Base-by-base conservation (phyloP, 2,113 vertebrate species). In the Crotalus helleri region DNA sequence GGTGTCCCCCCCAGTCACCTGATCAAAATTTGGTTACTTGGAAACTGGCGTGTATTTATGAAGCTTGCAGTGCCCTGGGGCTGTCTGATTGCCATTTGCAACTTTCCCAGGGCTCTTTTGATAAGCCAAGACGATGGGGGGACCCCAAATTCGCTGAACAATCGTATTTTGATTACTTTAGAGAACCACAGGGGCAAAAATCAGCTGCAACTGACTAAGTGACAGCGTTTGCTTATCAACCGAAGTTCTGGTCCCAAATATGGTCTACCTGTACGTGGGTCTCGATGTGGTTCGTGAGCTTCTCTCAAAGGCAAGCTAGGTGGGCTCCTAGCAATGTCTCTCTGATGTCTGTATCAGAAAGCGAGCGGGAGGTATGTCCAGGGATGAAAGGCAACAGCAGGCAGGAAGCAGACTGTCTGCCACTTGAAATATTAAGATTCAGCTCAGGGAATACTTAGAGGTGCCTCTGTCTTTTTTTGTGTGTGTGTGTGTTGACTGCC, bases 331-430 rank as follows among this genome's bases (percentile, higher is more conserved):
- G 85, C 97, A 97, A 98, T 97, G 97, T 96, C 96, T 96, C 97
- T 94, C 96, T 97, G 97, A 98, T 97, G 97, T 98, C 97, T 98
- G 96, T 97, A 97, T 98, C 96, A 97, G 97, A 97, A 96, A 96
- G 96, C 51, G 94, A 95, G 96, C 95, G 91, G 95, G 96, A 96
- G 95, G 97, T 86, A 92, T 51, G 92, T 58, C 90, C 94, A 95
- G 93, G 95, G 95, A 96, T 95, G 94, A 95, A 95, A 46, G 94
- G 95, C 96, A 96, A 96, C 95, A 95, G 86, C 92, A 94, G 93
- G 64, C 86, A 95, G 95, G 94, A 95, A 96, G 91, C 96, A 97
- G 96, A 92, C 95, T 93, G 81, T 89, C 92, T 95, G 95, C 95
- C 69, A 26, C 64, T 89, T 86, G 94, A 94, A 94, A 95, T 91